A percentile compares a stretch with the other conserved stretches of the same genome.
phyloP scores from a whole-genome alignment of 2,113 vertebrate genomes.

The Pterocles orientalis region DNA sequence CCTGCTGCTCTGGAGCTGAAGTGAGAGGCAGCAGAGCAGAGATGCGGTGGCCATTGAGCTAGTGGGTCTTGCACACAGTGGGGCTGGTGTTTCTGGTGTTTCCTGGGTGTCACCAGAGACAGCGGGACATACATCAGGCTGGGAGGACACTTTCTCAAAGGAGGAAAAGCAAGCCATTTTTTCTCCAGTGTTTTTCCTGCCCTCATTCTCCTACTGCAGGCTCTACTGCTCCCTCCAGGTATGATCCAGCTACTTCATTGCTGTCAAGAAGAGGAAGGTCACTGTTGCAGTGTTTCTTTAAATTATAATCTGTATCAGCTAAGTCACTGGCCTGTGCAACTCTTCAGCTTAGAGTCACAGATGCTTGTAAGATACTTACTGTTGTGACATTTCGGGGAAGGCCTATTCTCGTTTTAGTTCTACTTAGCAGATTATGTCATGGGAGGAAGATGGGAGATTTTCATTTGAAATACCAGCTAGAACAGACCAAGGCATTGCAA shows the following conservation, averaged over 20 bases:
- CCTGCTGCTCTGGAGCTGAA: background rate
- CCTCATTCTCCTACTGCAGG: background rate
- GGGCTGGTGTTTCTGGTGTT: background rate
- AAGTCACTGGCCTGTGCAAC: background rate
- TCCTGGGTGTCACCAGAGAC: background rate
- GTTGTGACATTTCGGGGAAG: background rate
- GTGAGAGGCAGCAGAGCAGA: background rate
- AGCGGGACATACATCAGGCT: fast-evolving
- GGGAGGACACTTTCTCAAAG: background rate
- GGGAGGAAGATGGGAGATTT: background rate
- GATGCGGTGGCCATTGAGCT: background rate
- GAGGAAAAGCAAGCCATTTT: background rate
- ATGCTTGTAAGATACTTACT: background rate
- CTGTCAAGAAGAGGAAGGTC: background rate
- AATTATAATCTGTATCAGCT: background rate
- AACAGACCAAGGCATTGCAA: background rate
- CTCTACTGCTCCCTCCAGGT: background rate
- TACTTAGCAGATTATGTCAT: background rate
- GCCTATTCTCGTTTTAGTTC: background rate
- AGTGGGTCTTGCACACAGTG: fast-evolving
- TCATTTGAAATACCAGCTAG: background rate
- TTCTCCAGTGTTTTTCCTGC: background rate
- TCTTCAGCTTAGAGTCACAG: background rate
- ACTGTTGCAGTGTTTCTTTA: background rate
- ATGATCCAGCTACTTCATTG: fast-evolving